Base-by-base conservation (phyloP, 2,888 invertebrate genomes). In the Latrodectus elegans region DNA sequence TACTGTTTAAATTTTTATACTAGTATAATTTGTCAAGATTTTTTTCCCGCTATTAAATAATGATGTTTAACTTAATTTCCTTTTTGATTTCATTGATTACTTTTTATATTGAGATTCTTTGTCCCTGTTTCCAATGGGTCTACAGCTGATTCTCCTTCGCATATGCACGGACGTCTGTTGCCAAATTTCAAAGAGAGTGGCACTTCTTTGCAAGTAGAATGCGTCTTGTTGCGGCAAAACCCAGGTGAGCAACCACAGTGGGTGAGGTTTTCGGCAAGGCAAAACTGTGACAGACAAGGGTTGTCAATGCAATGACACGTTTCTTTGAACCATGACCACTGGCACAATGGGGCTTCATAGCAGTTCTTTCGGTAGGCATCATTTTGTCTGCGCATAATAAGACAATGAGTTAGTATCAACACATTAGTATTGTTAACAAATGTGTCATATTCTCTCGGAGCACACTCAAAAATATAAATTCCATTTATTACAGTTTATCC, bases 281-380 rank as follows among this genome's bases (percentile, higher is more conserved):
- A 85, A 26, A 75, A 75, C 26, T 85, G 75, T 4, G 85, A 80
- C 11, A 67, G 12, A 17, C 85, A 85, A 26, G 85, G 85, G 22
- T 72, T 67, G 9, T n/a, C 2, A 6, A 51, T 51, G 49, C 80
- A 80, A 8, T 26, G 8, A 26, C 85, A 85, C 1, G 8, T 4
- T 26, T 85, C 85, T 52, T 75, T 60, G 64, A 85, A 85, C 85
- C 85, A 85, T 6, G 85, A 85, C 85, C 85, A 85, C 12, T 64
- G 49, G 70, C 85, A 85, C 9, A 85, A 53, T 2, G 68, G 85
- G 17, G 79, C 75, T 17, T 26, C 15, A 8, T 65, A 15, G 70
- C 85, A 85, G 6, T 52, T 15, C 6, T 67, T 14, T 4, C 67
- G 73, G 1, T n/a, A 10, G 10, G 67, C 12, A 26, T 26, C 49